Percentiles rank a stretch among this genome's conserved stretches.
Conservation (phyloP, 2,888 invertebrate species). For the Colostygia pectinataria region DNA sequence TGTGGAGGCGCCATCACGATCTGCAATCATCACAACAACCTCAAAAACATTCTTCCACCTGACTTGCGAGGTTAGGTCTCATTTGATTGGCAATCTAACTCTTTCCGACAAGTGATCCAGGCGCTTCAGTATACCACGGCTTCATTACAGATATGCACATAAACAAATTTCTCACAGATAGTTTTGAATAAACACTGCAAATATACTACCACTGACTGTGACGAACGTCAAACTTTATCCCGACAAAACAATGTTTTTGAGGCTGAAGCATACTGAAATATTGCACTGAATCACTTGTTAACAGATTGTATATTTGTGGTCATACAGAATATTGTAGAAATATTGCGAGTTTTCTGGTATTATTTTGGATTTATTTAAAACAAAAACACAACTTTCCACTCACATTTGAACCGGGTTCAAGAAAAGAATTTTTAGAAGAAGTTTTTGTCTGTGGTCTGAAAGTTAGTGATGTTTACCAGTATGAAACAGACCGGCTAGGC, state of each 20-base stretch:
- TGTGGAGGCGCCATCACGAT: conserved; percentile 89
- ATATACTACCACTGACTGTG: conserved; percentile 54
- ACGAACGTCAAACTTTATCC: conserved; percentile 59
- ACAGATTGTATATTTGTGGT: conserved; percentile 41
- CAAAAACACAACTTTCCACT: conserved; percentile 62
- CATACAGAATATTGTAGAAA: conserved; percentile 46
- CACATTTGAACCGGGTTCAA: conserved; percentile 78
- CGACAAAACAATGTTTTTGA: conserved; percentile 37
- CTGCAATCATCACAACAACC: conserved; percentile 58
- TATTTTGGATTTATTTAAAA: conserved; percentile 66
- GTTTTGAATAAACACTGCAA: conserved; percentile 37
- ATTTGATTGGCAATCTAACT: conserved; percentile 38
- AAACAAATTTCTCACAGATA: conserved; percentile 6
- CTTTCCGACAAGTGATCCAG: conserved; percentile 49
- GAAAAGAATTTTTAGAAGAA: conserved; percentile 65
- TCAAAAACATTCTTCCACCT: conserved; percentile 63
- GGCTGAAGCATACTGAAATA: conserved; percentile 53
- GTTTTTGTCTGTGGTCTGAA: conserved; percentile 47
- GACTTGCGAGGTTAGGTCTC: conserved; percentile 55
- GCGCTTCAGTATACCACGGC: conserved; percentile 12
- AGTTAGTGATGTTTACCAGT: conserved; percentile 34
- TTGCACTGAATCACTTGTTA: conserved; percentile 55
- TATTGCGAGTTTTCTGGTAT: conserved; percentile 48
- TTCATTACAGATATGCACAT: not conserved
- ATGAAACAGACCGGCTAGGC: too few relatives aligned